A percentile compares a stretch with the other conserved stretches of the same genome.
These are phyloP conservation scores for Julus scanicus DNA, from an alignment of 2,888 invertebrate genomes.

Conservation along the genomic window DNA sequence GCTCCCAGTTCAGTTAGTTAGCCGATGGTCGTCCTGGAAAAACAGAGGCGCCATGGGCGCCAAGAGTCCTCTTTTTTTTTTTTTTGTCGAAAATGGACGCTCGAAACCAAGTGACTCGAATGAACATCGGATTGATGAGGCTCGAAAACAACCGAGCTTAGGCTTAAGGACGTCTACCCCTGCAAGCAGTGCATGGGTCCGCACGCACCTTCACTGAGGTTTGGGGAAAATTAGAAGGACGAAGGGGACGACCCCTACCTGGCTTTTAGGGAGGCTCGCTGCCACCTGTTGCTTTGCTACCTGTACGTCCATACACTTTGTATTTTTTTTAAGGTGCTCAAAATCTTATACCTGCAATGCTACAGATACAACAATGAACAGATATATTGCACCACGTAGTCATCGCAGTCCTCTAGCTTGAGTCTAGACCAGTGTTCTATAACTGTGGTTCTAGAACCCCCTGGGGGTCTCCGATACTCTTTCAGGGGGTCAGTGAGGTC, in stretches of 20 bases:
- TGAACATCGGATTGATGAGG: no score
- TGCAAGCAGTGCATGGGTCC: background rate
- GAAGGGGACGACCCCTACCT: background rate
- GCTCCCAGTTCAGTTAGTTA: background rate
- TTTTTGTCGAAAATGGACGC: background rate
- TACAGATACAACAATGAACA: no score
- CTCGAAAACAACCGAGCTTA: background rate
- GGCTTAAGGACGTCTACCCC: constrained; percentile 31
- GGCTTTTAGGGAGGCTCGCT: constrained; percentile 21
- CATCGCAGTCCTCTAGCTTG: no score
- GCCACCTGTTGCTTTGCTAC: constrained; percentile 20
- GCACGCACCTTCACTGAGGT: background rate
- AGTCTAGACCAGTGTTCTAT: no score
- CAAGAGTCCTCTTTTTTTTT: background rate
- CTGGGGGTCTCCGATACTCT: no score
- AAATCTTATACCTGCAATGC: no score
- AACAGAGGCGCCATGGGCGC: constrained; percentile 30
- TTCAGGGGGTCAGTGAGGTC: no score
- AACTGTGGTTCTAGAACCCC: no score
- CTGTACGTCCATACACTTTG: background rate
- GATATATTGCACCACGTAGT: no score
- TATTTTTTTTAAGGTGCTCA: no score
- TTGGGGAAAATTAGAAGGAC: background rate
- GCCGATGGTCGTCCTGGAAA: background rate
- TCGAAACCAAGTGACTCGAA: no score